Evolutionary conservation across 92 coral and sea anemone species (phyloP).

Genomic region (Metridium senile): DNA sequence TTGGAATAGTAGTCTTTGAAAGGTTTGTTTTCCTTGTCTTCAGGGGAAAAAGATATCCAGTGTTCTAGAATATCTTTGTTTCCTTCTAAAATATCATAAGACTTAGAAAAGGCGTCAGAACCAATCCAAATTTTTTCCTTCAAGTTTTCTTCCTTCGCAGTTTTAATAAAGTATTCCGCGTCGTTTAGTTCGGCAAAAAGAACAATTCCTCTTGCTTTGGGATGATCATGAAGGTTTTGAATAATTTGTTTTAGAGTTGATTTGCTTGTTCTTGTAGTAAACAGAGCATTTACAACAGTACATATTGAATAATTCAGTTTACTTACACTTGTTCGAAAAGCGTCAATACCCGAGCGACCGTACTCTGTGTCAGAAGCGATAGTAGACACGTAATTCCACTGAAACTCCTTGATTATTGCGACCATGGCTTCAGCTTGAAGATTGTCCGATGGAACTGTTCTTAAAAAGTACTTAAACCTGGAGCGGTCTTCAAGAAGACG

Average conservation of each 20-base stretch:
- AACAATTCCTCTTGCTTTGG: conserved; percentile 66
- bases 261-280: conserved; percentile 60
- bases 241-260: conserved; percentile 34
- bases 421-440: conserved; percentile 72
- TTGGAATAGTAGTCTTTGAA: conserved; percentile 55
- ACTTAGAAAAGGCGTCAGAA: conserved; percentile 68
- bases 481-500: conserved; percentile 72
- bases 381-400: conserved; percentile 67
- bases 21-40: conserved; percentile 31
- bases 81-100: conserved; percentile 46
- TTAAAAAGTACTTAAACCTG: conserved; percentile 70
- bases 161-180: conserved; percentile 58
- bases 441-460: conserved; percentile 84
- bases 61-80: conserved; percentile 49
- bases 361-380: conserved; percentile 81
- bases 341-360: conserved; percentile 77
- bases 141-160: conserved; percentile 58
- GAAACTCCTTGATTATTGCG: conserved; percentile 49
- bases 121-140: conserved; percentile 79
- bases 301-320: conserved; percentile 42
- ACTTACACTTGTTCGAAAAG: conserved; percentile 54
- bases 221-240: conserved; percentile 36
- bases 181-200: conserved; percentile 75
- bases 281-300: conserved; percentile 62
- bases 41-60: conserved; percentile 60